Percentiles rank a stretch among this genome's conserved stretches.
Conservation (phyloP, 2,113 vertebrate species). For the Mungos mungo region DNA sequence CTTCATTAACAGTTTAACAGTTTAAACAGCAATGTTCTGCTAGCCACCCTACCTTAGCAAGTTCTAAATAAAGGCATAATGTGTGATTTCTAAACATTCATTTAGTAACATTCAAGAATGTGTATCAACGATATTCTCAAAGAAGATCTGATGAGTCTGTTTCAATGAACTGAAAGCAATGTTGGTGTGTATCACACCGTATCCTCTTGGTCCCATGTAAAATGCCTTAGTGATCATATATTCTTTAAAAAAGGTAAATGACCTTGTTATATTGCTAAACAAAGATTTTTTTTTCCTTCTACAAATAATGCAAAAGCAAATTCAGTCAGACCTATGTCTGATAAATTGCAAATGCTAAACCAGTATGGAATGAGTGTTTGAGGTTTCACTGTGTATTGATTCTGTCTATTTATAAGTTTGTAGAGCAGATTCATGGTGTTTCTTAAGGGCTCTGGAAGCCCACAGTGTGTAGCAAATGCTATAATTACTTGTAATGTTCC, state of each 20-base stretch:
- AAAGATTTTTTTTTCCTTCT: background rate
- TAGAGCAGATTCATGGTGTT: background rate
- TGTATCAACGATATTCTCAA: background rate
- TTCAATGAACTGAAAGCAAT: background rate
- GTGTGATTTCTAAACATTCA: background rate
- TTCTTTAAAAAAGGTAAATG: background rate
- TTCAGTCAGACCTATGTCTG: background rate
- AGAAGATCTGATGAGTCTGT: background rate
- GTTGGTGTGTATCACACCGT: background rate
- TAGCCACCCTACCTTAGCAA: background rate
- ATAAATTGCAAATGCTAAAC: constrained; percentile 33
- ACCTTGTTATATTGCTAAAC: background rate
- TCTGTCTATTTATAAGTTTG: background rate
- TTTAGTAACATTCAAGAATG: background rate
- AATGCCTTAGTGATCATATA: background rate
- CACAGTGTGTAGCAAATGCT: background rate
- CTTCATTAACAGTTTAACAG: background rate
- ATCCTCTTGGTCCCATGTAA: background rate
- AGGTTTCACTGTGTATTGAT: constrained; percentile 23
- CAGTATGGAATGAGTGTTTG: background rate
- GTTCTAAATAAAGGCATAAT: background rate
- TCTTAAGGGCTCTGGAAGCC: background rate
- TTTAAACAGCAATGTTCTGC: background rate
- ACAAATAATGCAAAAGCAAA: background rate
- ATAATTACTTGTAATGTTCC: background rate